Evolutionary conservation across 2,113 vertebrate species (phyloP), one percentile per base, ranked within the genome.

Genomic region (Sceloporus undulatus): DNA sequence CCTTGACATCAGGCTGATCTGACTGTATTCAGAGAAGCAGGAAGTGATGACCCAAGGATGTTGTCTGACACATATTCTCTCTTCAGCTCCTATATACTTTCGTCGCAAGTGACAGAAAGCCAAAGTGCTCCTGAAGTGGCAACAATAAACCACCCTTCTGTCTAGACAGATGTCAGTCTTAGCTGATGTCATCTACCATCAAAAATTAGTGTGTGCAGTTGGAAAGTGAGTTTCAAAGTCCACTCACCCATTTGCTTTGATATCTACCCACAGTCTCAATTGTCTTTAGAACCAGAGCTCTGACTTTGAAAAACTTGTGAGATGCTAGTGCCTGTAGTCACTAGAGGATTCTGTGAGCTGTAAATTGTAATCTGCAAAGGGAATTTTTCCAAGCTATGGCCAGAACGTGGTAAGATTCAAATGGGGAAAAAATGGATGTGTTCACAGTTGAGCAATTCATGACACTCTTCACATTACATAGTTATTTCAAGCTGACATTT

Each of bases 401-500:
- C 59, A 54, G 52, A n/a, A 59, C 29, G 9, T 56, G 48, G 68
- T n/a, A 27, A 79, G 2, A 79, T n/a, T 19, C 40, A 71, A 8
- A 6, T 79, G 48, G 54, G 52, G 2, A 29, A 16, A 79, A 54
- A 14, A 27, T 2, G 27, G 29, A 14, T 23, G 54, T 54, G 11
- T 11, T 21, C 54, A 25, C 40, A n/a, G 3, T 52, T 16, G 54
- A 80, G 78, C 29, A 19, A 2, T 5, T 71, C 16, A 54, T 19
- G 16, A n/a, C 25, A 71, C 14, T 84, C 82, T 84, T 83, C n/a
- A 18, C 16, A n/a, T 34, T 40, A 11, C 48, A 54, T 19, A 42
- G 42, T 75, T 90, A 84, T 40, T 92, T 88, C 68, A 9, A 23
- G 3, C 10, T 13, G 87, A 52, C 68, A 42, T 74, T 76, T 90